phyloP scores from a whole-genome alignment of 1,140 invertebrate species.

The Drosophila ohnishii region DNA sequence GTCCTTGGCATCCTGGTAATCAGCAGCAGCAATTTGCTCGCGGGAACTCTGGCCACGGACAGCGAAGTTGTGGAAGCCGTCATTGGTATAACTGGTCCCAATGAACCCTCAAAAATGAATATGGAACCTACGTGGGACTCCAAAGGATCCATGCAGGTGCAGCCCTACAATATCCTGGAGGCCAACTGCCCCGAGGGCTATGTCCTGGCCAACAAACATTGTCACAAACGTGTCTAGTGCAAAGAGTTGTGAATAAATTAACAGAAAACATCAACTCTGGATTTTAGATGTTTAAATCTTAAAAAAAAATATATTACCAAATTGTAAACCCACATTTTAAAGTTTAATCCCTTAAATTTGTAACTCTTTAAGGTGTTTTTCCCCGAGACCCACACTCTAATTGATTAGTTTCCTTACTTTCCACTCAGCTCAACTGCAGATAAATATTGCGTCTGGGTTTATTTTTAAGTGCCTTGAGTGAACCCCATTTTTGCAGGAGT shows the following conservation, averaged over 20 bases:
- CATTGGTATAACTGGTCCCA: not conserved
- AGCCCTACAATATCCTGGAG: slow-evolving; percentile 74
- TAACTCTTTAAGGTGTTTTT: not conserved
- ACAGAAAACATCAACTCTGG: too few relatives aligned
- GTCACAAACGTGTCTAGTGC: slow-evolving; percentile 63
- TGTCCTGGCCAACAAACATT: slow-evolving; percentile 72
- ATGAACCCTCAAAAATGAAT: not conserved
- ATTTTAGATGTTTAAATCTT: not conserved
- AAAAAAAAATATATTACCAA: not conserved
- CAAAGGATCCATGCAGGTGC: slow-evolving; percentile 43
- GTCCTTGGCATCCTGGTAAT: slow-evolving; percentile 25
- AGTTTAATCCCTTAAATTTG: not conserved
- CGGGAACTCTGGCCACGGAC: slow-evolving; percentile 30
- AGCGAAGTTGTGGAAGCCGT: slow-evolving; percentile 64
- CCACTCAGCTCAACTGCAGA: not conserved
- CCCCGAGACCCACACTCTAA: not conserved
- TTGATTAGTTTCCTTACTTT: slow-evolving; percentile 5
- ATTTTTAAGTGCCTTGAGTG: slow-evolving; percentile 17
- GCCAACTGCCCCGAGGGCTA: slow-evolving; percentile 68
- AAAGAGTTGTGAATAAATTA: slow-evolving; percentile 10
- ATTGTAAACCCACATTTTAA: not conserved
- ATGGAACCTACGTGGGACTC: slow-evolving; percentile 16
- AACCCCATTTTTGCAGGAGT: not conserved
- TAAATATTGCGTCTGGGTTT: slow-evolving; percentile 10
- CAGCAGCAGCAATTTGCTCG: not conserved